These are phyloP conservation scores for Cheilosia vulpina DNA, from an alignment of 2,888 invertebrate species.

Conservation along the genomic window DNA sequence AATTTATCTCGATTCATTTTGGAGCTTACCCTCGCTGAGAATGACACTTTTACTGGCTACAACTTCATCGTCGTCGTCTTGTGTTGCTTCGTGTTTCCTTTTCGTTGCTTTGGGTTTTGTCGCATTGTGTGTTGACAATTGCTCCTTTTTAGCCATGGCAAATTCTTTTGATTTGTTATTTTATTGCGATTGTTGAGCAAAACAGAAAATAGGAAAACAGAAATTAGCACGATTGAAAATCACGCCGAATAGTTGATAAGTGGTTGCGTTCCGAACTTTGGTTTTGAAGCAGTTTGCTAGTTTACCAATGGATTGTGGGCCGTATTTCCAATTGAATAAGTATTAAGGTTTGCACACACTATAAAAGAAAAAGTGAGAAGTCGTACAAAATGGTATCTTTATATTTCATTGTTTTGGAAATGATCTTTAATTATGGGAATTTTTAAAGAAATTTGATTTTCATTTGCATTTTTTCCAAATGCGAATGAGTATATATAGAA, in stretches of 20 bases:
- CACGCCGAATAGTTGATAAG: not conserved
- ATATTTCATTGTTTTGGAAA: too few species aligned
- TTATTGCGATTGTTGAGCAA: not conserved
- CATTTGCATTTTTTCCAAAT: too few species aligned
- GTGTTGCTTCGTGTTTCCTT: slow-evolving; percentile 75
- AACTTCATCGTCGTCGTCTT: slow-evolving; percentile 78
- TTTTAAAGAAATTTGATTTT: too few species aligned
- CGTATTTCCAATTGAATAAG: too few species aligned
- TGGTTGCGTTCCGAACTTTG: too few species aligned
- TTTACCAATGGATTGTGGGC: too few species aligned
- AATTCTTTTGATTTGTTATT: not conserved
- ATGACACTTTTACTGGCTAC: slow-evolving; percentile 80
- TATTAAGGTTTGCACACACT: too few species aligned
- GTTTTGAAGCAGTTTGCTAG: too few species aligned
- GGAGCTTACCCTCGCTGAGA: slow-evolving; percentile 75
- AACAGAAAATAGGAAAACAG: slow-evolving; percentile 24
- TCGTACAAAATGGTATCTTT: too few species aligned
- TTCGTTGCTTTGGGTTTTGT: slow-evolving; percentile 78
- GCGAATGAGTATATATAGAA: too few species aligned
- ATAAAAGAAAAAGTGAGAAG: too few species aligned
- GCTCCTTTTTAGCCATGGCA: slow-evolving; percentile 49
- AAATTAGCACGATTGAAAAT: not conserved
- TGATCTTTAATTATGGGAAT: too few species aligned
- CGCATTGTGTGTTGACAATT: slow-evolving; percentile 29
- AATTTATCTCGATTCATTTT: not conserved